phyloP scores from a whole-genome alignment of 1,140 invertebrate species.

The Papilio polytes region DNA sequence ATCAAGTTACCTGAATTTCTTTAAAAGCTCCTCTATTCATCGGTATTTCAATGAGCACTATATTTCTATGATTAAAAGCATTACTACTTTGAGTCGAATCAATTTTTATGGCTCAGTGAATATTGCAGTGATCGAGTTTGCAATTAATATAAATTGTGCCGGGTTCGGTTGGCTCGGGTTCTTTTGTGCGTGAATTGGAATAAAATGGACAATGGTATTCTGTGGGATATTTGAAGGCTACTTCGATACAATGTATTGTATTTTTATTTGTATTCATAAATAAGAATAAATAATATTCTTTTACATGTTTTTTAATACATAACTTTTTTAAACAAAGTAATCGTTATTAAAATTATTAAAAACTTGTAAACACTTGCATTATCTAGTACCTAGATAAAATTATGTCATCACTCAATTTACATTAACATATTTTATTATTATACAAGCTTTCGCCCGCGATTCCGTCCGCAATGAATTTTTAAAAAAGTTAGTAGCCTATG shows the following conservation, averaged over 20 bases:
- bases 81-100: neutral
- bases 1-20: neutral
- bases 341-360: too few relatives aligned
- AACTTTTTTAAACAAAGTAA: too few relatives aligned
- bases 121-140: constrained; percentile 18
- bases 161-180: neutral
- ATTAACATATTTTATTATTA: too few relatives aligned
- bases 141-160: constrained; percentile 22
- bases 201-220: constrained; percentile 17
- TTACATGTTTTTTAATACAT: too few relatives aligned
- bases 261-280: neutral
- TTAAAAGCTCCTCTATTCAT: neutral
- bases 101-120: neutral
- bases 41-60: neutral
- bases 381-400: too few relatives aligned
- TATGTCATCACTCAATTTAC: too few relatives aligned
- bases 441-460: too few relatives aligned
- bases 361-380: too few relatives aligned
- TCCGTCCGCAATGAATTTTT: too few relatives aligned
- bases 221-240: neutral
- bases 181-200: constrained; percentile 18
- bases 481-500: too few relatives aligned
- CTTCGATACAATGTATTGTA: constrained; percentile 16
- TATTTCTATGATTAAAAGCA: constrained; percentile 23
- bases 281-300: neutral